Evolutionary conservation across 2,797 vertebrate species (phyloP), one percentile per base, ranked within the genome.

Genomic region (Acrossocheilus wenchowensis): DNA sequence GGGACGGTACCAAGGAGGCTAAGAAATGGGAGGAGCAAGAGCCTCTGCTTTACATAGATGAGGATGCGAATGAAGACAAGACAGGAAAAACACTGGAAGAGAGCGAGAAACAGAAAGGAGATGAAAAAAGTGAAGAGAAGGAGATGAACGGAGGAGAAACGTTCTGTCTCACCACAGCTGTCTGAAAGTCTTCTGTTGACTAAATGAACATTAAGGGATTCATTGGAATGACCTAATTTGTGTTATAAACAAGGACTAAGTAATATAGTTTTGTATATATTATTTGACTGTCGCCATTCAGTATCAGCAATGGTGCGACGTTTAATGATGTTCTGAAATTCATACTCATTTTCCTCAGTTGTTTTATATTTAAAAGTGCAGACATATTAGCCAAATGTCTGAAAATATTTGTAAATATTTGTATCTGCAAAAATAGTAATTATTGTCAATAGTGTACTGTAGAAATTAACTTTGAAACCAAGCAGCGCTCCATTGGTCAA

Each of bases 41-140:
- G 52, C 89, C 87, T 71, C 78, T 93, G 74, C 72, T 89, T 81
- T 92, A 78, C 74, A 92, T 92, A 15, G 92, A 92, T 5, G 92
- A 92, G 60, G 88, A 88, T 30, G 57, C 30, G 21, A 71, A 71
- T 15, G 78, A 78, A 57, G 26, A 82, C 30, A 80, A 60, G 15
- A 48, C n/a, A 30, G 74, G 21, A 26, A 71, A 88, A 78, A 83
- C 43, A 54, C 34, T 64, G 48, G 48, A 8, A 4, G n/a, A 23
- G 9, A 82, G 43, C 26, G 39, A 77, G n/a, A 68, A 52, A 71
- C 81, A 60, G 12, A 60, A 79, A 17, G 71, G 45, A 66, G 74
- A 85, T 17, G 57, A 64, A 0, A 39, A 39, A 78, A 73, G 80
- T 34, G 68, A 52, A 39, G 39, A 79, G 21, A n/a, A 12, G 23